Conservation (phyloP, 2,888 invertebrate species). For the Pristionchus japonicus region DNA sequence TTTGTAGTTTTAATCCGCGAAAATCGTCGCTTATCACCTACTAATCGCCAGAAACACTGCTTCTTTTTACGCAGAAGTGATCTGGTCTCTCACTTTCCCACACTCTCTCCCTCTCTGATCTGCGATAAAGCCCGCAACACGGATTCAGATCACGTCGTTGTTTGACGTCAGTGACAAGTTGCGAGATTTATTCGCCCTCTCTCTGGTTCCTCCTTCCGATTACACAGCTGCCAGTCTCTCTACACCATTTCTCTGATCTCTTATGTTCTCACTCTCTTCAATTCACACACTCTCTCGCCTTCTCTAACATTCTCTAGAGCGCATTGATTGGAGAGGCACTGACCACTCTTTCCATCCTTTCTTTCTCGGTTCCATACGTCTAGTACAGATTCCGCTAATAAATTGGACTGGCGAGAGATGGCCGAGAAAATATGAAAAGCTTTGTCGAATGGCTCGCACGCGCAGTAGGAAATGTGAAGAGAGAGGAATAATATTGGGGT, state of each 20-base stretch:
- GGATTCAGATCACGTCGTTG: background rate
- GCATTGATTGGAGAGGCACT: background rate
- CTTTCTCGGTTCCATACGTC: background rate
- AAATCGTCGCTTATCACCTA: background rate
- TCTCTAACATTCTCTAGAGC: background rate
- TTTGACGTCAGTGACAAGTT: slow-evolving; percentile 20
- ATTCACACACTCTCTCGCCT: background rate
- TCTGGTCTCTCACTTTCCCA: no score
- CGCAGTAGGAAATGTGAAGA: background rate
- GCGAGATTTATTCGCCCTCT: slow-evolving; percentile 19
- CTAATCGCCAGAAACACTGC: background rate
- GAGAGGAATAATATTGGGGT: slow-evolving; percentile 14
- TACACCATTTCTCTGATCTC: background rate
- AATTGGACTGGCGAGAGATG: background rate
- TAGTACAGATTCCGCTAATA: background rate
- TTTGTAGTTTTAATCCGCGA: background rate
- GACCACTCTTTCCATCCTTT: background rate
- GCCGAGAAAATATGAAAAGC: slow-evolving; percentile 16
- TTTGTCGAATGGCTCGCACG: background rate
- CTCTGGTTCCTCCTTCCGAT: background rate
- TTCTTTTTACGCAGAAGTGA: background rate
- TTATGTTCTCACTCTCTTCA: background rate
- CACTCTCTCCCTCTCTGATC: background rate
- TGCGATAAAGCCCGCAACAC: background rate
- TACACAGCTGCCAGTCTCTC: background rate